Percentiles rank a stretch among this genome's conserved stretches.
These are phyloP conservation scores for Pomatorhinus ruficollis DNA, from an alignment of 2,113 vertebrate genomes.

Conservation along the genomic window DNA sequence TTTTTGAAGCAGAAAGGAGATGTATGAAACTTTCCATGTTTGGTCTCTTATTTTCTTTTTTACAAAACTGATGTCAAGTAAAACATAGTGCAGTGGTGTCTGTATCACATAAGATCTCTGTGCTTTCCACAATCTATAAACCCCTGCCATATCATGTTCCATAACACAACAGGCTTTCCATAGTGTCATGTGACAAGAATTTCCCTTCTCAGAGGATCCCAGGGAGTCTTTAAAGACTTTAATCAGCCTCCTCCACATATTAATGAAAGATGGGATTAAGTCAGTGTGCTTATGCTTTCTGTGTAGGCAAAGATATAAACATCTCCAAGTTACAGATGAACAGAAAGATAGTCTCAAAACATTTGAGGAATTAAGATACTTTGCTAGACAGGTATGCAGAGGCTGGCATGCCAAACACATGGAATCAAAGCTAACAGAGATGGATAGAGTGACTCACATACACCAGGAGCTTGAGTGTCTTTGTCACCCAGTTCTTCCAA, in stretches of 20 bases:
- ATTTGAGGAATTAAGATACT: not conserved
- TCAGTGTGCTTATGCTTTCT: not conserved
- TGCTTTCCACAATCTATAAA: not conserved
- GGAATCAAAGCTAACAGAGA: not conserved
- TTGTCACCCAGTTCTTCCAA: not conserved
- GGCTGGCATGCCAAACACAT: not conserved
- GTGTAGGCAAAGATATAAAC: not conserved
- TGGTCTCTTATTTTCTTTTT: not conserved
- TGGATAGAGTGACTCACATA: not conserved
- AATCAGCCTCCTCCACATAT: not conserved
- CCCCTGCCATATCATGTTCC: not conserved
- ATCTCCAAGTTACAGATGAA: not conserved
- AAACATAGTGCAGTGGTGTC: not conserved
- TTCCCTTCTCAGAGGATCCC: not conserved
- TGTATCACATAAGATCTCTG: not conserved
- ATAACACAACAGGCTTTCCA: not conserved
- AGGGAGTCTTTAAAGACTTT: not conserved
- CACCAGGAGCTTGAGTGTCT: not conserved
- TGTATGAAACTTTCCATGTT: accelerated
- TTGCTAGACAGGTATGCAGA: not conserved
- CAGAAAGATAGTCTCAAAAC: not conserved
- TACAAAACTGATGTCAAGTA: not conserved
- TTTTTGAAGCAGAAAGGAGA: not conserved
- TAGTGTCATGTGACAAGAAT: not conserved
- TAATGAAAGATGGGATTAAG: not conserved